Conservation (phyloP, 2,888 invertebrate species). For the Coleophora deauratella region DNA sequence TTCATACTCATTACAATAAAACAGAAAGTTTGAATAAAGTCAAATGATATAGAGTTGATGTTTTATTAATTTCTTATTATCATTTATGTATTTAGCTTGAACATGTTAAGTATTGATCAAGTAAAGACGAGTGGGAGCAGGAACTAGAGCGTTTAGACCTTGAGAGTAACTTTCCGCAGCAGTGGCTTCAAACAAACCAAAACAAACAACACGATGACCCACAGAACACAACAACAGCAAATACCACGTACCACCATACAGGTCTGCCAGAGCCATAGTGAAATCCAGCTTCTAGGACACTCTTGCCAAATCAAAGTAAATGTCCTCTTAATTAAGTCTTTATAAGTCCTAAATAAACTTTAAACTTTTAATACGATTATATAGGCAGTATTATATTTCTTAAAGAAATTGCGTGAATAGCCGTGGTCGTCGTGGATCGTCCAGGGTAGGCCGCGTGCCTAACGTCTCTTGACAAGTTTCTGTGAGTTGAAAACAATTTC, state of each 20-base stretch:
- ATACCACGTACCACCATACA: constrained; percentile 61
- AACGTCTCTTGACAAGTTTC: constrained; percentile 94
- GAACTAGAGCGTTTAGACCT: constrained; percentile 49
- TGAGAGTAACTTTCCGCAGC: constrained; percentile 38
- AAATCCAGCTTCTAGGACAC: constrained; percentile 33
- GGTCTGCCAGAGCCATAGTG: constrained; percentile 63
- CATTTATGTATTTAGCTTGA: too few relatives aligned
- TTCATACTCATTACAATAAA: too few relatives aligned
- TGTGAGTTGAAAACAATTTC: constrained; percentile 95
- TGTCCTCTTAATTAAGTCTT: constrained; percentile 48
- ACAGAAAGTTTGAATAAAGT: too few relatives aligned
- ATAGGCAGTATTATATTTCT: constrained; percentile 56
- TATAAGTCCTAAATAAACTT: constrained; percentile 50
- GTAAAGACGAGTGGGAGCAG: constrained; percentile 13
- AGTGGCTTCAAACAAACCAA: constrained; percentile 34
- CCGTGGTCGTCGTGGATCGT: constrained; percentile 55
- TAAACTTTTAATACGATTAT: constrained; percentile 50
- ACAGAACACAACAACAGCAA: constrained; percentile 8
- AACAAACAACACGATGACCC: constrained; percentile 28
- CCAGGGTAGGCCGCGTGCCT: constrained; percentile 57
- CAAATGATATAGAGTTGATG: too few relatives aligned
- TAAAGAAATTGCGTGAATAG: constrained; percentile 54
- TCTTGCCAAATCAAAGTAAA: constrained; percentile 33
- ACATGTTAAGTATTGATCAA: too few relatives aligned
- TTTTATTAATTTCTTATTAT: too few relatives aligned